A percentile compares a stretch with the other conserved stretches of the same genome.
Evolutionary conservation across 2,113 vertebrate species (phyloP).

Genomic region (Machaerirhynchus nigripectus): DNA sequence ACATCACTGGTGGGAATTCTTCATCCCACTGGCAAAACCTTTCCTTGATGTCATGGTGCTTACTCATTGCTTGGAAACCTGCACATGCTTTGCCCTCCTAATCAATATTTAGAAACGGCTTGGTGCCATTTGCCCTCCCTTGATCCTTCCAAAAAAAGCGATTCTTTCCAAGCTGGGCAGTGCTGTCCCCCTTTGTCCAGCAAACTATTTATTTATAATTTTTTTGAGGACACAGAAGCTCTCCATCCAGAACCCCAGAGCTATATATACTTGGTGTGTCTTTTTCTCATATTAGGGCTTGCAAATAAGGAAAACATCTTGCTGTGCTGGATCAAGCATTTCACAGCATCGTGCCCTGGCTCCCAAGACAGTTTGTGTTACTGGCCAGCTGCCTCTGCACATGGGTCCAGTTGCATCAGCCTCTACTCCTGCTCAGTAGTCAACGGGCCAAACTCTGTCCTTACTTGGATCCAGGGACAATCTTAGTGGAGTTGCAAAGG

Average conservation of each 20-base stretch:
- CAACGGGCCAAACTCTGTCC: constrained; percentile 18
- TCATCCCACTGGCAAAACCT: not conserved
- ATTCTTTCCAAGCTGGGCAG: constrained; percentile 4
- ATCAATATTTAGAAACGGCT: constrained; percentile 54
- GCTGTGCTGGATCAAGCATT: constrained; percentile 41
- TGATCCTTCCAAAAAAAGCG: constrained; percentile 22
- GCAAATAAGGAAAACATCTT: constrained; percentile 53
- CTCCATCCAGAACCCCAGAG: not conserved
- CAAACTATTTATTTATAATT: not conserved
- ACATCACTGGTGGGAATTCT: not conserved
- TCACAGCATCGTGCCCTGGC: constrained; percentile 47
- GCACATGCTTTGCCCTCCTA: not conserved
- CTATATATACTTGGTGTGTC: constrained; percentile 24
- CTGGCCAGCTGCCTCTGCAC: constrained; percentile 49
- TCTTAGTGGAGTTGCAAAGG: constrained; percentile 24
- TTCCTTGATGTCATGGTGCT: constrained; percentile 39
- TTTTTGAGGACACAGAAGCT: not conserved
- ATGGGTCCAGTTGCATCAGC: constrained; percentile 57
- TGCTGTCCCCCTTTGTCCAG: not conserved
- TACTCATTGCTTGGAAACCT: constrained; percentile 52
- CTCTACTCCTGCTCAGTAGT: not conserved
- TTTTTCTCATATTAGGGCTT: constrained; percentile 52
- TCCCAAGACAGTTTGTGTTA: constrained; percentile 22
- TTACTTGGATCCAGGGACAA: not conserved
- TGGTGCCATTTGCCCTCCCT: constrained; percentile 15